Evolutionary conservation across 2,113 vertebrate species (phyloP).

Genomic region (Phycodurus eques): DNA sequence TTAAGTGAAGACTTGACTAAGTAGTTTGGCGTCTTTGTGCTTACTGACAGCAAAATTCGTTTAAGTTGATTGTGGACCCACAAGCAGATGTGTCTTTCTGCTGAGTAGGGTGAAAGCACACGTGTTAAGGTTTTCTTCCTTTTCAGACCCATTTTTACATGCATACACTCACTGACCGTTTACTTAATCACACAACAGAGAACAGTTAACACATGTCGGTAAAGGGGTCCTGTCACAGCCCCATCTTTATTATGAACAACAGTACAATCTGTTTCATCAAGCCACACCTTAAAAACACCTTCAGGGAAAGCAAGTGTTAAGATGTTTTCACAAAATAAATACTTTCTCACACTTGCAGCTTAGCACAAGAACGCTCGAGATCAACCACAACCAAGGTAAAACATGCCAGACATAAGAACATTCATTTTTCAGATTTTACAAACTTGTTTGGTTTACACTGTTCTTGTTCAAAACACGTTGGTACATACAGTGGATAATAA

Average conservation of each 20-base stretch:
- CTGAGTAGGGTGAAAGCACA: slow-evolving; percentile 12
- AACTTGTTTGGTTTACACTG: not conserved
- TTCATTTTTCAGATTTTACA: not conserved
- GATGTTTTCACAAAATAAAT: not conserved
- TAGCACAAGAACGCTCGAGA: not conserved
- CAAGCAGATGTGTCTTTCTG: slow-evolving; percentile 36
- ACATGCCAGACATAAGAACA: not conserved
- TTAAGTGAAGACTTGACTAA: slow-evolving; percentile 13
- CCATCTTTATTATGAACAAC: not conserved
- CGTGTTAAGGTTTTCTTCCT: not conserved
- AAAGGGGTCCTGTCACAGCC: not conserved
- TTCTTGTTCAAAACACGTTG: not conserved
- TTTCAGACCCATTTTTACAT: not conserved
- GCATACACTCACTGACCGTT: not conserved
- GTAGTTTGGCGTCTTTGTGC: slow-evolving; percentile 32
- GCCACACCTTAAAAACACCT: slow-evolving; percentile 2
- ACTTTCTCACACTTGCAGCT: not conserved
- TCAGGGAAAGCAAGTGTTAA: not conserved
- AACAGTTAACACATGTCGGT: not conserved
- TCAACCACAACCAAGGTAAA: not conserved
- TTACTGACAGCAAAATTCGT: slow-evolving; percentile 12
- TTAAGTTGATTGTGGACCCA: slow-evolving; percentile 44
- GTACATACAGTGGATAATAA: not conserved
- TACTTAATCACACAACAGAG: not conserved
- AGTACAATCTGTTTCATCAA: not conserved